A percentile compares a stretch with the other conserved stretches of the same genome.
Conservation (phyloP, 2,888 invertebrate genomes). For the Mimumesa dahlbomi region DNA sequence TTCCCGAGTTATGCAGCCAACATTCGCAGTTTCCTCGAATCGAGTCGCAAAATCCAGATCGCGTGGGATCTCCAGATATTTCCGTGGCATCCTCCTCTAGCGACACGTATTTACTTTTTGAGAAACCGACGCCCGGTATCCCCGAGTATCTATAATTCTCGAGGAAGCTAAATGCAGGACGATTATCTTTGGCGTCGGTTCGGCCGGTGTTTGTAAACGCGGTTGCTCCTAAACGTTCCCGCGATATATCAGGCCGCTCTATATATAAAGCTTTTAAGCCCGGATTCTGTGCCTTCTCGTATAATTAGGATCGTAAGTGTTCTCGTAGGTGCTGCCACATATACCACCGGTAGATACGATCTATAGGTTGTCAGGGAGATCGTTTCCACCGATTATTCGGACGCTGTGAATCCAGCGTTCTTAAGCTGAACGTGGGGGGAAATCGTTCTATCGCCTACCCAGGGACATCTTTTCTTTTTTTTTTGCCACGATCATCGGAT, state of each 20-base stretch:
- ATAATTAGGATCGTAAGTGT: constrained; percentile 63
- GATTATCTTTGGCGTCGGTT: constrained; percentile 47
- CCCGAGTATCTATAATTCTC: constrained; percentile 17
- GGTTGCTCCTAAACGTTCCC: constrained; percentile 50
- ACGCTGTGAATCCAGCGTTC: constrained; percentile 12
- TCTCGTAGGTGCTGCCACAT: constrained; percentile 59
- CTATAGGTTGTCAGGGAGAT: constrained; percentile 60
- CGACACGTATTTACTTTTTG: no score
- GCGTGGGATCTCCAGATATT: no score
- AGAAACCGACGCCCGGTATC: no score
- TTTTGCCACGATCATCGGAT: constrained; percentile 10
- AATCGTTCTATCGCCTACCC: no score
- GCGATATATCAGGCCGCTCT: constrained; percentile 66
- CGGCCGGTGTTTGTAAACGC: constrained; percentile 51
- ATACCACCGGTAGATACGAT: constrained; percentile 49
- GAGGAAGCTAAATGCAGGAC: constrained; percentile 37
- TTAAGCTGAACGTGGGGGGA: constrained; percentile 1
- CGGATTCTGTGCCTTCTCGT: constrained; percentile 59
- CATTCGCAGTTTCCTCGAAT: no score
- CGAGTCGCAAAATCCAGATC: no score
- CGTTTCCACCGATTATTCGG: constrained; percentile 53
- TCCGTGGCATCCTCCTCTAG: no score
- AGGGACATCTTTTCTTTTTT: constrained; percentile 8
- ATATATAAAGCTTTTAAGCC: constrained; percentile 73
- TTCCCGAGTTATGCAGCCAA: no score